Base-by-base conservation (phyloP, 2,113 vertebrate species). In the Halcyon senegalensis region DNA sequence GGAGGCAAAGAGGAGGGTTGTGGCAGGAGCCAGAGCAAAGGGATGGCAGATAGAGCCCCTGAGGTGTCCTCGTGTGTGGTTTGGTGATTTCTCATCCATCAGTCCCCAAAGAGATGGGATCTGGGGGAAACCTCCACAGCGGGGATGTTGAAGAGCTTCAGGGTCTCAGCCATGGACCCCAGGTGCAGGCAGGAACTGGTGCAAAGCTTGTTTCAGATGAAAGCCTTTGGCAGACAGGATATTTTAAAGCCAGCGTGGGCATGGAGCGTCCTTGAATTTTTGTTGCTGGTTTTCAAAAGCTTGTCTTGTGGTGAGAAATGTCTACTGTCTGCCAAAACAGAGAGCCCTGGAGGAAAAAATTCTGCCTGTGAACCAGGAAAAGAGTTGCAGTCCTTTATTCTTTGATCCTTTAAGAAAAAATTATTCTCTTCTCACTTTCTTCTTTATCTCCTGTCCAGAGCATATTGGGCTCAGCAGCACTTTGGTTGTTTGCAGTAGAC, bases 281-380 rank as follows among this genome's bases (percentile, higher is more conserved):
- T 84, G 83, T 82, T 87, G 83, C 64, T 66, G 37, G 46, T 63
- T 96, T 74, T 81, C 82, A 79, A 75, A 93, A 84, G 73, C 91
- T 79, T 62, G 68, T 90, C 77, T 84, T 67, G 56, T 30, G 66
- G 55, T 78, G 93, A 96, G 93, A 89, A 89, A 66, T 1, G 4
- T 92, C 83, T 91, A 24, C 74, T 27, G 59, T 73, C 91, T 96
- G 91, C 87, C 96, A 93, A 85, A 89, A 79, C 81, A 15, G 79
- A 77, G 84, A 94, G 89, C 53, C 81, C 63, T 93, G 78, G 48
- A 91, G 74, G 89, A 48, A 56, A 84, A 66, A 48, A 62, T 69
- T 69, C 84, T 48, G 11, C 59, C 43, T 80, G 70, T 6, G 48
- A 87, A 30, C 37, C 3, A 5, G 6, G 7, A 79, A 87, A 72